Conservation (phyloP, 2,113 vertebrate genomes). For the Pseudorhombus dupliciocellatus region DNA sequence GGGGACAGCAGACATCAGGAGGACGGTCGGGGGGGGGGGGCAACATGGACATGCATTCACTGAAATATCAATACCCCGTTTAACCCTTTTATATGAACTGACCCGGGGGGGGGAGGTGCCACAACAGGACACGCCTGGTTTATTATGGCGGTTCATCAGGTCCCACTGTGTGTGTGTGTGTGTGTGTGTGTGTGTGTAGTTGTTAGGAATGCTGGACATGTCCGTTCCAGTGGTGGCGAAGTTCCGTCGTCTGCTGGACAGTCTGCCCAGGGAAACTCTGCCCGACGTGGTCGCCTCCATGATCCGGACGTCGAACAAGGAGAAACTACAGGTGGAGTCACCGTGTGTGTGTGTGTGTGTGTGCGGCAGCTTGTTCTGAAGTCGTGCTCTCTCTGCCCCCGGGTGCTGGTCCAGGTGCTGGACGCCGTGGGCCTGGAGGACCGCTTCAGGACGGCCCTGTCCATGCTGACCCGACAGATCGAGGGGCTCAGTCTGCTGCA, state of each 20-base stretch:
- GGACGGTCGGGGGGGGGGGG: too few species aligned
- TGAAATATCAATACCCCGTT: too few species aligned
- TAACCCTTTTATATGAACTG: neutral
- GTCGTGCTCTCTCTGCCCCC: neutral
- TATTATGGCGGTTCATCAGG: neutral
- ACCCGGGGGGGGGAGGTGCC: too few species aligned
- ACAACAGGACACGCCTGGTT: neutral
- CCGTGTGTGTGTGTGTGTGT: too few species aligned
- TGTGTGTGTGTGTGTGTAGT: constrained; percentile 22
- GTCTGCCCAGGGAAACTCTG: constrained; percentile 90
- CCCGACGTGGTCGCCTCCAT: constrained; percentile 95
- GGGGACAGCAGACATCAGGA: too few species aligned
- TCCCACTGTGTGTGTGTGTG: constrained; percentile 62
- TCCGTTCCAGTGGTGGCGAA: constrained; percentile 96
- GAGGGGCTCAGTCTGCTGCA: constrained; percentile 94
- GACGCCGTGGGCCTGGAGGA: constrained; percentile 93
- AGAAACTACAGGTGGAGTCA: constrained; percentile 91
- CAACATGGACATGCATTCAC: too few species aligned
- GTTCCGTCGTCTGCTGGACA: constrained; percentile 90
- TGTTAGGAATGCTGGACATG: constrained; percentile 97
- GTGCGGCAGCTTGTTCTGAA: too few species aligned
- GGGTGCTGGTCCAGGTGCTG: constrained; percentile 83
- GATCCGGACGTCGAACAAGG: constrained; percentile 93
- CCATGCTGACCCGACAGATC: constrained; percentile 92
- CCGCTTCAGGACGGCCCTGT: constrained; percentile 92